A percentile compares a stretch with the other conserved stretches of the same genome.
These are phyloP conservation scores for Cryptosula pallasiana DNA, from an alignment of 2,888 invertebrate species.

Conservation along the genomic window DNA sequence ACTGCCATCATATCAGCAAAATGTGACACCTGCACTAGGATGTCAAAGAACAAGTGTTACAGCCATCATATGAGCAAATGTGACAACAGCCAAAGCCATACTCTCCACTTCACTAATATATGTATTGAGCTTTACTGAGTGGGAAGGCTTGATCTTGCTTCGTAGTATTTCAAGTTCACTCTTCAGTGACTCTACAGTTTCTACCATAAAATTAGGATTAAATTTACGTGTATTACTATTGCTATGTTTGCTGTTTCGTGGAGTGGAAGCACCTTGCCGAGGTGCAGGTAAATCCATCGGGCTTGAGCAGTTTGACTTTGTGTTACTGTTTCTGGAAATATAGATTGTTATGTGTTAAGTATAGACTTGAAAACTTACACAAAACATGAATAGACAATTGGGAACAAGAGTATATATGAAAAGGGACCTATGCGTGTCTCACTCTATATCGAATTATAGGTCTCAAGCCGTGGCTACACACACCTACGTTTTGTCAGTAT, in stretches of 20 bases:
- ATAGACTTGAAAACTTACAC: too few relatives aligned
- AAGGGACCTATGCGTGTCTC: too few relatives aligned
- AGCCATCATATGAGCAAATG: conserved; percentile 18
- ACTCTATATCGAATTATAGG: too few relatives aligned
- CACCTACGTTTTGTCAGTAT: too few relatives aligned
- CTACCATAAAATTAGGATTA: conserved; percentile 22
- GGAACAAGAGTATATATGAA: too few relatives aligned
- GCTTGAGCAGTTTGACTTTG: background rate
- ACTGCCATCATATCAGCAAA: too few relatives aligned
- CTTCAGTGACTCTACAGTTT: conserved; percentile 15
- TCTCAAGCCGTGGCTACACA: too few relatives aligned
- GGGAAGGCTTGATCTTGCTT: background rate
- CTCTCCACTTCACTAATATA: conserved; percentile 11
- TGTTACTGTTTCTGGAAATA: background rate
- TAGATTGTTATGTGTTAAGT: too few relatives aligned
- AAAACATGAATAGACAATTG: too few relatives aligned
- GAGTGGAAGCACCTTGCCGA: background rate
- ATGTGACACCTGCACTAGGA: too few relatives aligned
- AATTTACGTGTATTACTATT: background rate
- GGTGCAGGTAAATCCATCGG: conserved; percentile 17
- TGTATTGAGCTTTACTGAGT: background rate
- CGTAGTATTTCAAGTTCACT: conserved; percentile 16
- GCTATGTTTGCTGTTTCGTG: background rate
- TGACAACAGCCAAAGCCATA: conserved; percentile 8
- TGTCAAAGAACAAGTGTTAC: background rate